phyloP scores from a whole-genome alignment of 2,888 invertebrate genomes.

The Pseudococcus longispinus region DNA sequence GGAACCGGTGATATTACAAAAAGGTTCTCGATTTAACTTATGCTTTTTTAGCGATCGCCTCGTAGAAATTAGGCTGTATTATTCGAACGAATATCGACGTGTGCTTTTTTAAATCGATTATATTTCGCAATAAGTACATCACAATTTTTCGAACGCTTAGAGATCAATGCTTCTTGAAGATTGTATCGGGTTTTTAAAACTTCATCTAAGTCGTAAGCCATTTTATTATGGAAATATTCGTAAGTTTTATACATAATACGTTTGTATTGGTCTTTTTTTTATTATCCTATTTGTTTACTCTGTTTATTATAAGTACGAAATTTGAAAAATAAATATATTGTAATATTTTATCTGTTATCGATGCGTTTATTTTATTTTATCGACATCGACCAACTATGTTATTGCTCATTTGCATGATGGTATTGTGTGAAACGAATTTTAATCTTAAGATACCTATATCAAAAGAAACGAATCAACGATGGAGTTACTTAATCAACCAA shows the following conservation, averaged over 20 bases:
- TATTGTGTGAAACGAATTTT: background rate
- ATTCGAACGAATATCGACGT: background rate
- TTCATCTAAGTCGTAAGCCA: constrained; percentile 40
- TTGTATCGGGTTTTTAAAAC: background rate
- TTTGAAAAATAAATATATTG: constrained; percentile 37
- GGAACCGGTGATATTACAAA: background rate
- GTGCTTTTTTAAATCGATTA: background rate
- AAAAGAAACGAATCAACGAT: background rate
- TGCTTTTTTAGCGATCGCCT: background rate
- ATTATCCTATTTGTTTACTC: constrained; percentile 26
- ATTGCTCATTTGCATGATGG: constrained; percentile 37
- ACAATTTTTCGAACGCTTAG: background rate
- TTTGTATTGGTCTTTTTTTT: constrained; percentile 47
- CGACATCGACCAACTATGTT: constrained; percentile 2
- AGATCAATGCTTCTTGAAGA: constrained; percentile 12
- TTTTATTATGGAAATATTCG: constrained; percentile 38
- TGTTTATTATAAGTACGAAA: constrained; percentile 15
- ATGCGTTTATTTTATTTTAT: constrained; percentile 31
- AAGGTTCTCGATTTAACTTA: no score
- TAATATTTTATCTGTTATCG: constrained; percentile 39
- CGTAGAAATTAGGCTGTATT: background rate
- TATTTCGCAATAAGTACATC: background rate
- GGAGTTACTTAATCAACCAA: background rate
- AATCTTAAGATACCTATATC: background rate
- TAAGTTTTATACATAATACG: constrained; percentile 48